Conservation (phyloP, 2,888 invertebrate species). For the Deilephila elpenor region DNA sequence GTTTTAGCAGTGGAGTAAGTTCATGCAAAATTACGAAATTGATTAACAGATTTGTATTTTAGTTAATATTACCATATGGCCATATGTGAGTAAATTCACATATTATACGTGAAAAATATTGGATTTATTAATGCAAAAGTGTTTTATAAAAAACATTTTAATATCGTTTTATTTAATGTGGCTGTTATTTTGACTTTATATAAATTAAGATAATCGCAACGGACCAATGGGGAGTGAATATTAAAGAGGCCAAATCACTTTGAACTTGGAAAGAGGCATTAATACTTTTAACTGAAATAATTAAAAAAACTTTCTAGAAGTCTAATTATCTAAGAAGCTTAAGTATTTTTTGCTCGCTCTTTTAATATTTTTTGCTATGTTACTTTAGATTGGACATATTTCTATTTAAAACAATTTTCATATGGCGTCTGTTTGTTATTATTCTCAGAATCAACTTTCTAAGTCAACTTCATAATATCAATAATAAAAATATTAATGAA, state of each 20-base stretch:
- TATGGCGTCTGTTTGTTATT: background rate
- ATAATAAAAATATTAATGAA: too few relatives aligned
- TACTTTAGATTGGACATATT: background rate
- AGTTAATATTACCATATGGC: background rate
- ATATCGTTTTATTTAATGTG: background rate
- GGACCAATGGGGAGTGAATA: constrained; percentile 20
- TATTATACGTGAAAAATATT: too few relatives aligned
- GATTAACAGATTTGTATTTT: background rate
- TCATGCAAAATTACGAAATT: background rate
- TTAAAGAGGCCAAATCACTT: constrained; percentile 27
- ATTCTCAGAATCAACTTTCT: too few relatives aligned
- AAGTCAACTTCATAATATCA: too few relatives aligned
- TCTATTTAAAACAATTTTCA: background rate
- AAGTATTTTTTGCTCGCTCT: constrained; percentile 13
- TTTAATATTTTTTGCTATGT: background rate
- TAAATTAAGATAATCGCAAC: constrained; percentile 17
- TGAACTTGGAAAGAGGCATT: constrained; percentile 21
- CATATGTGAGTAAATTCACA: background rate
- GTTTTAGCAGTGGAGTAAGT: background rate
- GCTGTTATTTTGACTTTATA: background rate
- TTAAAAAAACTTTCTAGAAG: constrained; percentile 24
- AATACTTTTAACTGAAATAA: constrained; percentile 29
- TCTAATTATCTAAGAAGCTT: constrained; percentile 31
- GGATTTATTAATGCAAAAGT: background rate
- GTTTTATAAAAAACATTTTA: background rate